Conservation (phyloP, 2,797 vertebrate species). For the Megalops cyprinoides region DNA sequence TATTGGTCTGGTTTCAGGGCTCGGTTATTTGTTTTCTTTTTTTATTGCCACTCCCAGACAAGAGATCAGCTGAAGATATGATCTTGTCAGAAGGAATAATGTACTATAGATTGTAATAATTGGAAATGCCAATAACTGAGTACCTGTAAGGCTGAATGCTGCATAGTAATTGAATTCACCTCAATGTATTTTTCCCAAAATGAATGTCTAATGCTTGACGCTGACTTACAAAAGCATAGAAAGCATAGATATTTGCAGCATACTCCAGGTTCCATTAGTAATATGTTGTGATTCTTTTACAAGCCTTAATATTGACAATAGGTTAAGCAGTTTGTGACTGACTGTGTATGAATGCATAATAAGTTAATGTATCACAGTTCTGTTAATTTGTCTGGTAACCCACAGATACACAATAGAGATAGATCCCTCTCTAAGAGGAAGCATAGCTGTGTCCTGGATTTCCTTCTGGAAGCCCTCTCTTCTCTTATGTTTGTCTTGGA, state of each 20-base stretch:
- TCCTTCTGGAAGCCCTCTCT: background rate
- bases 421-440: background rate
- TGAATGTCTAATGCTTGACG: background rate
- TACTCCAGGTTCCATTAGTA: background rate
- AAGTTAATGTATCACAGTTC: background rate
- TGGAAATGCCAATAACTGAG: background rate
- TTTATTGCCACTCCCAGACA: background rate
- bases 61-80: background rate
- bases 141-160: background rate
- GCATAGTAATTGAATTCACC: background rate
- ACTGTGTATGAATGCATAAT: background rate
- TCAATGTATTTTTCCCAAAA: background rate
- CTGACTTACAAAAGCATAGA: background rate
- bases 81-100: slow-evolving; percentile 13
- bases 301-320: background rate
- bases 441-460: background rate
- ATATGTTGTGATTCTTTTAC: background rate
- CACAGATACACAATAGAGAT: background rate
- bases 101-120: background rate
- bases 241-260: background rate
- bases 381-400: background rate
- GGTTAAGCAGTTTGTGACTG: background rate
- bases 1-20: background rate
- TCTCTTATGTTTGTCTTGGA: no score
- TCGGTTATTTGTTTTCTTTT: background rate